Base-by-base conservation (phyloP, 1,140 invertebrate genomes). In the Vanessa atalanta region DNA sequence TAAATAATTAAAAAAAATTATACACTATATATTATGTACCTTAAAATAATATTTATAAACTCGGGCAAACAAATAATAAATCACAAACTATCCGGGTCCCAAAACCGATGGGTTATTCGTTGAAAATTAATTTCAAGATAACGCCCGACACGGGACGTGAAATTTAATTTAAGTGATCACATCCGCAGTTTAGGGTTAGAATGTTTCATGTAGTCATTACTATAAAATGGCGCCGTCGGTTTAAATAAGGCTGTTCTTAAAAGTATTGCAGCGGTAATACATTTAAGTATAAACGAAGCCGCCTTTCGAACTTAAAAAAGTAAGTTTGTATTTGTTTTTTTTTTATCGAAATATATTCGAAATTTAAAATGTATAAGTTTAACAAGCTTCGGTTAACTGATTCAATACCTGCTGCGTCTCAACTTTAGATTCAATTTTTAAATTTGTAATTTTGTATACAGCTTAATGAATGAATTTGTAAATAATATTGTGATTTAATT, bases 91-190 rank as follows among this genome's bases (percentile, higher is more conserved):
- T 78, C 75, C 63, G 50, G 48, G 65, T 3, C 57, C 60, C 74
- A 15, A 75, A 74, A 75, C 67, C 63, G 57, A 76, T 77, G 72
- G 72, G 71, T 70, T 73, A 78, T 79, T 83, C 76, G 78, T 84
- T 82, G 71, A 72, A 78, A 86, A 88, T 88, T 88, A 87, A 88
- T 88, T 88, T 83, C 73, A 73, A 81, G 86, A 87, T 85, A 87
- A 82, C 84, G 80, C 80, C 82, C 82, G 65, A 74, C 75, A 80
- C 77, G 70, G 72, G 71, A 79, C 72, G 76, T 75, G 82, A 83
- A 82, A 86, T 87, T 87, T 82, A 88, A 87, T 87, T 83, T 85
- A 83, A 83, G 51, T 76, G 78, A 83, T 81, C 79, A 79, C 77
- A 73, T 75, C 75, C 79, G 82, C 76, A 80, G 72, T 82, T 79